Conservation (phyloP, 2,888 invertebrate genomes). For the Schizotus pectinicornis region DNA sequence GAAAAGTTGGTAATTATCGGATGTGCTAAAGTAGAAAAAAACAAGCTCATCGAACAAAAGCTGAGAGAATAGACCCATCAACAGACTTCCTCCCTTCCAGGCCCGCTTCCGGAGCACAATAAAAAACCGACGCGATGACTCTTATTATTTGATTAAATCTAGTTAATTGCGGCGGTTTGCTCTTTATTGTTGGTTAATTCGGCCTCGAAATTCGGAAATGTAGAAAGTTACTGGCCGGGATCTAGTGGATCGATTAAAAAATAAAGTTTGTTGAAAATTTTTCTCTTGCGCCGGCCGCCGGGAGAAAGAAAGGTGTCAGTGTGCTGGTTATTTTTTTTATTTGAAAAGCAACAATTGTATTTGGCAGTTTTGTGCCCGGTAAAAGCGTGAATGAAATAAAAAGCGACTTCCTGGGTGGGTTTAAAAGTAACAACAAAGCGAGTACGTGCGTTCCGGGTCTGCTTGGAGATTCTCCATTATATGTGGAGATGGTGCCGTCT, state of each 20-base stretch:
- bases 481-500: slow-evolving; percentile 47
- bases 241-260: no score
- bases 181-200: no score
- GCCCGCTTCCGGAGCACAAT: slow-evolving; percentile 25
- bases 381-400: slow-evolving; percentile 50
- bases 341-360: slow-evolving; percentile 37
- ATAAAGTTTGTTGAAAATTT: no score
- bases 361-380: slow-evolving; percentile 39
- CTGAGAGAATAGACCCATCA: slow-evolving; percentile 9
- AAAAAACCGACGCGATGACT: background rate
- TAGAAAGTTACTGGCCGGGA: no score
- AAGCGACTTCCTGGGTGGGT: slow-evolving; percentile 57
- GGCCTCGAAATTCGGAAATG: no score
- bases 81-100: slow-evolving; percentile 10
- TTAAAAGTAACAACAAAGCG: slow-evolving; percentile 50
- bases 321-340: slow-evolving; percentile 15
- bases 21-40: slow-evolving; percentile 18
- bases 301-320: background rate
- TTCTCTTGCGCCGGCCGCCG: no score
- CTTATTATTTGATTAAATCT: no score
- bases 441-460: slow-evolving; percentile 56
- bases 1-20: slow-evolving; percentile 31
- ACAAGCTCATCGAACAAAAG: slow-evolving; percentile 15
- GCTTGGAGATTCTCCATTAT: slow-evolving; percentile 53
- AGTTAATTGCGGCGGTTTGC: no score